These are phyloP conservation scores for Bimastos eiseni DNA, from an alignment of 2,888 invertebrate species.

Conservation along the genomic window DNA sequence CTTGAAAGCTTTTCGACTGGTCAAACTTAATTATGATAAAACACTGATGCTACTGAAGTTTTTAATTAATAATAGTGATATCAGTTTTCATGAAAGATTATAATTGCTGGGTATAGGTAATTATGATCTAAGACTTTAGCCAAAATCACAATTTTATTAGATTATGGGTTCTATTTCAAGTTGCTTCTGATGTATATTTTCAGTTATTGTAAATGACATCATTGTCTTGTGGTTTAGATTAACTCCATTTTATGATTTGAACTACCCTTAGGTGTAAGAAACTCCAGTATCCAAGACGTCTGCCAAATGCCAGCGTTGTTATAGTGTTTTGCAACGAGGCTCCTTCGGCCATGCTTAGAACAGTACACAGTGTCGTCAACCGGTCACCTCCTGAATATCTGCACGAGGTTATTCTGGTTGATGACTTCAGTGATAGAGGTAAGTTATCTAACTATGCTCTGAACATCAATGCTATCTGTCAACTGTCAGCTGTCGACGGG, in stretches of 20 bases:
- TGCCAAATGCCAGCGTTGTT: constrained; percentile 75
- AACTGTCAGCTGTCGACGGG: too few relatives aligned
- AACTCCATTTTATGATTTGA: not conserved
- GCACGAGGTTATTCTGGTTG: constrained; percentile 89
- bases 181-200: not conserved
- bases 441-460: not conserved
- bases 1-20: too few relatives aligned
- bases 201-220: not conserved
- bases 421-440: constrained; percentile 78
- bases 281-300: constrained; percentile 70
- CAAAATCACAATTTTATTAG: not conserved
- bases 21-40: too few relatives aligned
- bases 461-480: not conserved
- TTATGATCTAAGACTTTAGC: not conserved
- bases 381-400: constrained; percentile 73
- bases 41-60: too few relatives aligned
- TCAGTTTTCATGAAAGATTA: not conserved
- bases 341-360: constrained; percentile 80
- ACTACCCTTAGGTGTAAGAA: constrained; percentile 66
- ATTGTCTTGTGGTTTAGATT: not conserved
- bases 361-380: constrained; percentile 84
- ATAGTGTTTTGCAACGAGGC: constrained; percentile 87
- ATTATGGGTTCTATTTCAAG: not conserved
- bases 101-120: not conserved
- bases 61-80: not conserved